Conservation (phyloP, 2,797 vertebrate species). For the Pangasius krempfi region DNA sequence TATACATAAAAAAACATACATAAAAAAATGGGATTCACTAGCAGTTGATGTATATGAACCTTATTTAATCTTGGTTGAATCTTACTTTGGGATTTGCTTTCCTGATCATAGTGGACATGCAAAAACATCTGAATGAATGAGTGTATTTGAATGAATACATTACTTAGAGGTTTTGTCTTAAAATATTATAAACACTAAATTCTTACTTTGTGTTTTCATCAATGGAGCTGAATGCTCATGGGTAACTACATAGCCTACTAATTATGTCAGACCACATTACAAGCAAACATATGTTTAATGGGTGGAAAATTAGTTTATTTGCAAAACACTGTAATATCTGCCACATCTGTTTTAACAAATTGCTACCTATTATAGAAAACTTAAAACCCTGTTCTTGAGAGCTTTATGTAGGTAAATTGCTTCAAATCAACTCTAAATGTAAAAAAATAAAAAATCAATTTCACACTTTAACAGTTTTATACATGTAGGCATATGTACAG, state of each 20-base stretch:
- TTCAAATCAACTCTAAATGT: neutral
- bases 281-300: constrained; percentile 5
- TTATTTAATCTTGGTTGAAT: neutral
- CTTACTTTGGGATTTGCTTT: neutral
- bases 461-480: neutral
- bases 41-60: neutral
- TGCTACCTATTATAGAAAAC: neutral
- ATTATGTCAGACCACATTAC: neutral
- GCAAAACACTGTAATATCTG: constrained; percentile 2
- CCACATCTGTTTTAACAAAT: neutral
- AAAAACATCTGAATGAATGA: neutral
- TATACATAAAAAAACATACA: no score
- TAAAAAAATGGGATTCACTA: neutral
- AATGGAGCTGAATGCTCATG: neutral
- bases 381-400: no score
- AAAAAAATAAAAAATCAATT: neutral
- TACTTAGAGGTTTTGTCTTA: neutral
- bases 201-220: neutral
- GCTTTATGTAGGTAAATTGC: neutral
- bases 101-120: neutral
- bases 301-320: neutral
- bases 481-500: neutral
- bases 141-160: neutral
- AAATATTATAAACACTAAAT: neutral
- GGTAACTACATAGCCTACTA: neutral